Evolutionary conservation across 2,797 vertebrate species (phyloP).

Genomic region (Leuciscus waleckii): DNA sequence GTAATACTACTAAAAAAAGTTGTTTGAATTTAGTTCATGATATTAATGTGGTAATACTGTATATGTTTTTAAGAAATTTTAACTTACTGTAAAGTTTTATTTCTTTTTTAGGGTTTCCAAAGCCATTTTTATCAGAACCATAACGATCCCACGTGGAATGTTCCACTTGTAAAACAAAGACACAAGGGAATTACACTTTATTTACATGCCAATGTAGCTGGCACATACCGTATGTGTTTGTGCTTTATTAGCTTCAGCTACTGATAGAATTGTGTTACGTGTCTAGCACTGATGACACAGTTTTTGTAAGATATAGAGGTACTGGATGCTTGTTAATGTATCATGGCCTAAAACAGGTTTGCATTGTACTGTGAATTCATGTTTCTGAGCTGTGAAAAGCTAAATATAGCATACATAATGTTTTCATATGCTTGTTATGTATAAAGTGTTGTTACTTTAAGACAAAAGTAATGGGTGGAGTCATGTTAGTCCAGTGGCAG

Average conservation of each 20-base stretch:
- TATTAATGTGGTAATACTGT: not conserved
- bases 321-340: slow-evolving; percentile 1
- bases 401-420: slow-evolving; percentile 29
- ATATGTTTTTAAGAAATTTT: not conserved
- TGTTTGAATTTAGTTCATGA: not conserved
- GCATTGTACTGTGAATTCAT: not conserved
- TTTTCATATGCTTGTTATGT: slow-evolving; percentile 33
- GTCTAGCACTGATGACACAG: slow-evolving; percentile 19
- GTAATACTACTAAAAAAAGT: not conserved
- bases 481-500: no score
- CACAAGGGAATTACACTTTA: slow-evolving; percentile 21
- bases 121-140: slow-evolving; percentile 18
- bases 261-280: not conserved
- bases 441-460: no score
- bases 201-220: slow-evolving; percentile 9
- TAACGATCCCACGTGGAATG: not conserved
- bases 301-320: not conserved
- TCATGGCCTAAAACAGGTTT: slow-evolving; percentile 10
- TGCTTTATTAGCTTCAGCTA: slow-evolving; percentile 3
- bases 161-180: slow-evolving; percentile 31
- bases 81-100: not conserved
- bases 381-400: slow-evolving; percentile 19
- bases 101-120: not conserved
- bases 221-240: not conserved
- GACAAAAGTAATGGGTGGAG: no score